These are phyloP conservation scores for Orchestia grillus DNA, from an alignment of 1,140 invertebrate genomes.

Conservation along the genomic window DNA sequence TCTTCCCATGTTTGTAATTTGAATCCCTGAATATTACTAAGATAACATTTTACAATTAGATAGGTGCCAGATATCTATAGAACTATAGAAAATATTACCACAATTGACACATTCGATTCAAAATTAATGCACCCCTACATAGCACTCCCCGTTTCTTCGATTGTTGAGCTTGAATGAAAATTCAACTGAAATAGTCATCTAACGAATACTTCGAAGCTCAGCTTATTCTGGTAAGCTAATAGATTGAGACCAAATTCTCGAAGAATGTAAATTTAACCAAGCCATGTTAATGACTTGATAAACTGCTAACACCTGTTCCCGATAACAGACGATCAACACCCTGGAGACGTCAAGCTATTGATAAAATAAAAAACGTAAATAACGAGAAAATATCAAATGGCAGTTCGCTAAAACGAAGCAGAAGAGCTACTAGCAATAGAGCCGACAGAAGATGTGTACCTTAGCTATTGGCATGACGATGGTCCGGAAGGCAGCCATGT, in stretches of 20 bases:
- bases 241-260: background rate
- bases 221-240: background rate
- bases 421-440: background rate
- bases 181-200: background rate
- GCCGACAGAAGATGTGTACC: constrained; percentile 69
- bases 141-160: background rate
- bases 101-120: background rate
- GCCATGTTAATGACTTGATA: background rate
- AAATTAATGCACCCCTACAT: too few species aligned
- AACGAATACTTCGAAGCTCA: background rate
- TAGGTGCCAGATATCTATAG: background rate
- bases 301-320: background rate
- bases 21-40: background rate
- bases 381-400: background rate
- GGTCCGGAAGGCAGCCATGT: constrained; percentile 94
- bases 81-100: background rate
- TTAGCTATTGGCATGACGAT: constrained; percentile 93
- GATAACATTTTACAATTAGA: background rate
- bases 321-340: background rate
- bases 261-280: background rate
- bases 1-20: background rate
- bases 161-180: background rate
- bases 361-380: background rate
- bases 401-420: background rate
- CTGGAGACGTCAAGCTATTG: background rate